These are phyloP conservation scores for Metallyticus violacea DNA, from an alignment of 2,888 invertebrate genomes.

Conservation along the genomic window DNA sequence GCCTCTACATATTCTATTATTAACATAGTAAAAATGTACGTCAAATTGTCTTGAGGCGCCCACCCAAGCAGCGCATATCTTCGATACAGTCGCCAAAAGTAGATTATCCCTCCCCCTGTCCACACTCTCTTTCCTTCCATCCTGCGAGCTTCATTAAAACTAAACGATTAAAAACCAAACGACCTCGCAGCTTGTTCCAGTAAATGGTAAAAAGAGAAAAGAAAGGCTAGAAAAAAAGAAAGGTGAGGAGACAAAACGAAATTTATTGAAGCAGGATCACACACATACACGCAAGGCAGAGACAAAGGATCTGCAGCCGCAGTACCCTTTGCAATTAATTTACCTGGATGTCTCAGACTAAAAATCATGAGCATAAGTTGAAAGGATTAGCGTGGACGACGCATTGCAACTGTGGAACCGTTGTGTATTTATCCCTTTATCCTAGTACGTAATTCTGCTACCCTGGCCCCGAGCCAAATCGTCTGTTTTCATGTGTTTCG, in stretches of 20 bases:
- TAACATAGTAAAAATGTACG: not conserved
- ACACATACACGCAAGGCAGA: not conserved
- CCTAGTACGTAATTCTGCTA: not conserved
- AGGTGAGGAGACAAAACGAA: not conserved
- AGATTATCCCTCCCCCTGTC: not conserved
- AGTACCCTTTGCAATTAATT: too few species aligned
- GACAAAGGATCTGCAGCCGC: not conserved
- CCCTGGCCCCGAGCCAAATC: not conserved
- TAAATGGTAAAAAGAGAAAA: not conserved
- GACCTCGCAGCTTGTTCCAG: not conserved
- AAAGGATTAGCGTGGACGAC: not conserved
- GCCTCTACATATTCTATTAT: too few species aligned
- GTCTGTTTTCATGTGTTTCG: not conserved
- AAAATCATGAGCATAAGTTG: not conserved
- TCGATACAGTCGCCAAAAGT: not conserved
- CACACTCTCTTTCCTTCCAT: not conserved
- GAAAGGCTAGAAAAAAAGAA: not conserved
- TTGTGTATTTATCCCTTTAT: not conserved
- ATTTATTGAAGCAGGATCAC: not conserved
- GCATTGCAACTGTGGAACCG: not conserved
- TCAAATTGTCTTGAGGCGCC: not conserved
- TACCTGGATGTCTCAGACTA: not conserved
- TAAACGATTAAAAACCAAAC: conserved; percentile 11
- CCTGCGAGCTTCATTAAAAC: not conserved
- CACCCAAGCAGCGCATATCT: not conserved